These are phyloP conservation scores for Pelusios castaneus DNA, from an alignment of 2,113 vertebrate genomes.

Conservation along the genomic window DNA sequence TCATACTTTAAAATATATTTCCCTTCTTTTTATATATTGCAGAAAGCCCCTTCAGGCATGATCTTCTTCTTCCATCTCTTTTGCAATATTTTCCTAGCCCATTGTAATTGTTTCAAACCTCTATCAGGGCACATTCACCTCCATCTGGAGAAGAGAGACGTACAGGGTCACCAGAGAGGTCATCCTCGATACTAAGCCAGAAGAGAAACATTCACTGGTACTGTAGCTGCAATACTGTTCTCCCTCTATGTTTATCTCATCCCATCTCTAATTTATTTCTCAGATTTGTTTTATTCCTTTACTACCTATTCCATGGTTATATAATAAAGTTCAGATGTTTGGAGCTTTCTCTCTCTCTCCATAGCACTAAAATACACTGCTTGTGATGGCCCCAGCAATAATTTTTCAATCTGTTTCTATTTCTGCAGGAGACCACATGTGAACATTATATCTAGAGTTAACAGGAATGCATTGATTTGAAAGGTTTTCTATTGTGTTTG, in stretches of 20 bases:
- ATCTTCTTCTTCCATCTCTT: background rate
- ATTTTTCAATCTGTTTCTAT: background rate
- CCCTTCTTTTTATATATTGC: background rate
- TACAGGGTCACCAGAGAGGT: conserved; percentile 36
- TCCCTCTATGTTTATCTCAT: conserved; percentile 25
- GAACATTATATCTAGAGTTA: conserved; percentile 6
- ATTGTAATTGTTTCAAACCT: background rate
- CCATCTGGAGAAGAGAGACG: background rate
- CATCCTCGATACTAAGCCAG: conserved; percentile 7
- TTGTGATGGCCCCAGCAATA: background rate
- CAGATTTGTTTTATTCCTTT: conserved; percentile 43
- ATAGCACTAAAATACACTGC: conserved; percentile 1
- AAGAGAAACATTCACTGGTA: conserved; percentile 27
- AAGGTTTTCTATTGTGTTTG: background rate
- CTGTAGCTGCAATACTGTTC: background rate
- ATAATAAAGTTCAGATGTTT: conserved; percentile 34
- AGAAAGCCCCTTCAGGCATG: background rate
- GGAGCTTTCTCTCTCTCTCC: background rate
- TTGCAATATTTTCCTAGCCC: background rate
- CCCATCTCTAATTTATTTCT: conserved; percentile 59
- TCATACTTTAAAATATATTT: background rate
- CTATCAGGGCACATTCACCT: conserved; percentile 16
- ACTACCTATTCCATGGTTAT: conserved; percentile 41
- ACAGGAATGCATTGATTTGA: background rate
- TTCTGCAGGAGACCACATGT: background rate